Percentiles rank a stretch among this genome's conserved stretches.
Evolutionary conservation across 2,797 vertebrate species (phyloP).

Genomic region (Coccyzus lansbergi): DNA sequence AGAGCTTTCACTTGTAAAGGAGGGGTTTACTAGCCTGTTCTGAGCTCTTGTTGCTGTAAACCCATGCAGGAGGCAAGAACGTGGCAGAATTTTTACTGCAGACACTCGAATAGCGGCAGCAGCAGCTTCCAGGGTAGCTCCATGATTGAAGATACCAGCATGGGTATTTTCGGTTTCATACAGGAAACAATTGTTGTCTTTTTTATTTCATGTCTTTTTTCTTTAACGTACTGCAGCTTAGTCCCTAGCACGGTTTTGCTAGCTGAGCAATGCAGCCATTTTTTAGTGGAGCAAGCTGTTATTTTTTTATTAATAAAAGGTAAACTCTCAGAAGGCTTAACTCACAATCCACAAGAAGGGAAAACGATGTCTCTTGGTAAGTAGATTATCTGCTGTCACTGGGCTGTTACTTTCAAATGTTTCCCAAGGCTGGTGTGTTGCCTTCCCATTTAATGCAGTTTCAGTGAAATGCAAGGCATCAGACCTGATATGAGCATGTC

Average conservation of each 20-base stretch:
- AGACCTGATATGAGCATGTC: not conserved
- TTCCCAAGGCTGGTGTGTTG: slow-evolving; percentile 17
- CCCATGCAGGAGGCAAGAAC: slow-evolving; percentile 74
- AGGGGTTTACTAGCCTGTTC: slow-evolving; percentile 77
- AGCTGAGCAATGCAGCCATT: slow-evolving; percentile 74
- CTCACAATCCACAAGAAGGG: slow-evolving; percentile 44
- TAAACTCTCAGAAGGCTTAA: slow-evolving; percentile 62
- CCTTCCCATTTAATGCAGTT: slow-evolving; percentile 32
- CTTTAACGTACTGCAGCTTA: slow-evolving; percentile 60
- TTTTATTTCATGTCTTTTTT: slow-evolving; percentile 28
- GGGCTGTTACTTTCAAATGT: slow-evolving; percentile 18
- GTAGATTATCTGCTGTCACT: slow-evolving; percentile 64
- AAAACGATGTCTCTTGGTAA: slow-evolving; percentile 69
- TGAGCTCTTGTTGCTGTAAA: slow-evolving; percentile 74
- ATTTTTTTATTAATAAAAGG: slow-evolving; percentile 63
- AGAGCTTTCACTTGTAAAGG: slow-evolving; percentile 79
- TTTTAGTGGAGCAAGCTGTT: slow-evolving; percentile 66
- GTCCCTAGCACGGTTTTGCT: slow-evolving; percentile 71
- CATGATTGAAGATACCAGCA: slow-evolving; percentile 74
- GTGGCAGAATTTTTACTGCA: slow-evolving; percentile 74
- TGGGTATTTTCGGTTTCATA: slow-evolving; percentile 66
- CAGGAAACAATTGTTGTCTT: slow-evolving; percentile 32
- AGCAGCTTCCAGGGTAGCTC: slow-evolving; percentile 67
- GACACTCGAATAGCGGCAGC: slow-evolving; percentile 57
- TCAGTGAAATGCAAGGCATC: slow-evolving; percentile 4